Conservation (phyloP, 2,113 vertebrate genomes). For the Chaetorhynchus papuensis region DNA sequence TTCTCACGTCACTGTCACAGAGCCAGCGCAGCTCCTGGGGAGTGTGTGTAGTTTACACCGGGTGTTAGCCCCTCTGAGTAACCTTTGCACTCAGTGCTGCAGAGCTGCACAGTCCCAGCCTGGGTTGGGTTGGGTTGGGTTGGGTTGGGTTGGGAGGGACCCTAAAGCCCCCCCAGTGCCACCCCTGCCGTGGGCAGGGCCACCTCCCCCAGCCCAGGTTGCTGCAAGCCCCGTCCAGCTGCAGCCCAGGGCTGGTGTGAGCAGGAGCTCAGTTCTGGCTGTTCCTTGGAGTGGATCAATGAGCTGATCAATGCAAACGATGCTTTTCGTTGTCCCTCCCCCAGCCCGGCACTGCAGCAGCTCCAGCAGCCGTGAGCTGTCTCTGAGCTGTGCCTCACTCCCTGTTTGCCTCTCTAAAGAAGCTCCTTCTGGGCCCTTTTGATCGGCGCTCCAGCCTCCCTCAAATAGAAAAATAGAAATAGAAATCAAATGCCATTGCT, state of each 20-base stretch:
- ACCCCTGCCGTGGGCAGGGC: background rate
- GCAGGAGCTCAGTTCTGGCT: background rate
- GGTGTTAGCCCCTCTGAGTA: background rate
- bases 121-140: background rate
- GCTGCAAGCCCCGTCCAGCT: background rate
- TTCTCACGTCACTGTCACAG: background rate
- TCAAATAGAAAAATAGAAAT: constrained; percentile 47
- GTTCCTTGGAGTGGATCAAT: background rate
- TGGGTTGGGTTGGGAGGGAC: background rate
- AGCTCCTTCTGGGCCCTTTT: background rate
- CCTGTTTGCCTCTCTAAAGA: background rate
- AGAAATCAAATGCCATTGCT: constrained; percentile 50
- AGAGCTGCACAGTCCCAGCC: background rate
- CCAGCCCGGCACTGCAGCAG: background rate
- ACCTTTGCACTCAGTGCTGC: background rate
- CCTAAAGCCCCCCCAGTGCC: background rate
- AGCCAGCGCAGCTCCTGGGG: fast-evolving
- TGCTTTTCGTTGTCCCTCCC: background rate
- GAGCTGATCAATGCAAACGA: fast-evolving
- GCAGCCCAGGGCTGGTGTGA: background rate
- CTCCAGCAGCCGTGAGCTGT: background rate
- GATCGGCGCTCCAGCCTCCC: background rate
- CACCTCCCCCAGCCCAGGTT: background rate
- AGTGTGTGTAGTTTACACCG: background rate
- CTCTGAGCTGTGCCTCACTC: background rate